Evolutionary conservation across 2,888 invertebrate species (phyloP).

Genomic region (Caenorhabditis becei): DNA sequence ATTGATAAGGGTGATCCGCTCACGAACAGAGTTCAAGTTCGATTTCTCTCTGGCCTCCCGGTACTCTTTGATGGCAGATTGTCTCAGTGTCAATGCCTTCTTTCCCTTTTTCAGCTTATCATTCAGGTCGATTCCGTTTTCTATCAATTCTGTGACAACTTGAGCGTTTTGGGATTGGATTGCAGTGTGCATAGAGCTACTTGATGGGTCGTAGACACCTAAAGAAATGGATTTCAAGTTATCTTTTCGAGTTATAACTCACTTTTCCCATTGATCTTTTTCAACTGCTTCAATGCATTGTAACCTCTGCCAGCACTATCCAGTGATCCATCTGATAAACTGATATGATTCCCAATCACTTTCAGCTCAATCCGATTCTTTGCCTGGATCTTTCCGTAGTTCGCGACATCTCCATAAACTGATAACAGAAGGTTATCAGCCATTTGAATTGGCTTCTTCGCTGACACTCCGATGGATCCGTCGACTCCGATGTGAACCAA

Average conservation of each 20-base stretch:
- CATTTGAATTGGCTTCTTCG: conserved; percentile 47
- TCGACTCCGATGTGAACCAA: conserved; percentile 73
- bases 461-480: conserved; percentile 65
- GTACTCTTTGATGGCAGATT: conserved; percentile 67
- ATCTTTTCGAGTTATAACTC: conserved; percentile 9
- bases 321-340: conserved; percentile 67
- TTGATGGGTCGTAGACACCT: conserved; percentile 54
- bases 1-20: conserved; percentile 68
- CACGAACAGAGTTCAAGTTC: conserved; percentile 62
- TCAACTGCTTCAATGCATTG: conserved; percentile 66
- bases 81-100: conserved; percentile 56
- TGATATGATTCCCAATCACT: conserved; percentile 62
- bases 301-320: conserved; percentile 72
- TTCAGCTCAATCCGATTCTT: conserved; percentile 62
- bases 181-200: conserved; percentile 62
- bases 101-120: conserved; percentile 57
- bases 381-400: conserved; percentile 70
- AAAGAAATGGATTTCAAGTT: too few relatives aligned
- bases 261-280: conserved; percentile 55
- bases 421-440: conserved; percentile 57
- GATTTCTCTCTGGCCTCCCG: conserved; percentile 66
- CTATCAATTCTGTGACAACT: conserved; percentile 69
- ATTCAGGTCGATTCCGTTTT: conserved; percentile 71
- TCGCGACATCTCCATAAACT: conserved; percentile 66
- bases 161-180: conserved; percentile 66